Conservation (phyloP, 2,113 vertebrate genomes). For the Otolemur garnettii region DNA sequence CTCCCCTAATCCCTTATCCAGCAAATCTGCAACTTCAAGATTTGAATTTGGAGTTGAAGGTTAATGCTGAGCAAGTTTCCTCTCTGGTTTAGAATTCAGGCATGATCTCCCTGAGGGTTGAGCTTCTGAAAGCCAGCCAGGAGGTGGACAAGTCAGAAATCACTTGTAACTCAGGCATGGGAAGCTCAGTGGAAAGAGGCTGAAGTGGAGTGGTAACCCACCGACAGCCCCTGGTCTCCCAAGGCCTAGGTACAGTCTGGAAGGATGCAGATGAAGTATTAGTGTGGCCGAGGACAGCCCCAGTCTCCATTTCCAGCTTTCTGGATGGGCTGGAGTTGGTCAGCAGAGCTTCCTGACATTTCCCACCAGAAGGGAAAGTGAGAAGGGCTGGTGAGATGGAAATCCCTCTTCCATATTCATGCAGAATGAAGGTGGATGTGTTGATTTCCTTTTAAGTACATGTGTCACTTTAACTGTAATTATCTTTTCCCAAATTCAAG, state of each 20-base stretch:
- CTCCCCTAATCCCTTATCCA: not conserved
- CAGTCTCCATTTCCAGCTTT: not conserved
- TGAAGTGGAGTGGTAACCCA: not conserved
- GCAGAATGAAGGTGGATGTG: not conserved
- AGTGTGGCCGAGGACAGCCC: not conserved
- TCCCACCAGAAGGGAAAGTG: not conserved
- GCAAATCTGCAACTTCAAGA: not conserved
- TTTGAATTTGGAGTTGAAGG: not conserved
- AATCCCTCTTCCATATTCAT: conserved; percentile 39
- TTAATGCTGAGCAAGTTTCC: not conserved
- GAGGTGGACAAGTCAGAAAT: conserved; percentile 41
- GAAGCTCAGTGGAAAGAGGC: not conserved
- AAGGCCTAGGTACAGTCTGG: not conserved
- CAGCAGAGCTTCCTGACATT: not conserved
- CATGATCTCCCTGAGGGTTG: not conserved
- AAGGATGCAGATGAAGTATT: not conserved
- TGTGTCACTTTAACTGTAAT: conserved; percentile 54
- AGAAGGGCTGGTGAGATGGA: conserved; percentile 23
- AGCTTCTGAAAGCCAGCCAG: conserved; percentile 1
- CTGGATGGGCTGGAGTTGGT: not conserved
- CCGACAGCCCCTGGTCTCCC: not conserved
- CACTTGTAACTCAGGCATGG: conserved; percentile 1
- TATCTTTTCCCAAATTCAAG: conserved; percentile 74
- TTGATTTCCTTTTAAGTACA: conserved; percentile 41
- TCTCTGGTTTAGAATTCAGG: not conserved